Evolutionary conservation across 1,140 invertebrate species (phyloP), one percentile per base, ranked within the genome.

Genomic region (Pomacea maculata): DNA sequence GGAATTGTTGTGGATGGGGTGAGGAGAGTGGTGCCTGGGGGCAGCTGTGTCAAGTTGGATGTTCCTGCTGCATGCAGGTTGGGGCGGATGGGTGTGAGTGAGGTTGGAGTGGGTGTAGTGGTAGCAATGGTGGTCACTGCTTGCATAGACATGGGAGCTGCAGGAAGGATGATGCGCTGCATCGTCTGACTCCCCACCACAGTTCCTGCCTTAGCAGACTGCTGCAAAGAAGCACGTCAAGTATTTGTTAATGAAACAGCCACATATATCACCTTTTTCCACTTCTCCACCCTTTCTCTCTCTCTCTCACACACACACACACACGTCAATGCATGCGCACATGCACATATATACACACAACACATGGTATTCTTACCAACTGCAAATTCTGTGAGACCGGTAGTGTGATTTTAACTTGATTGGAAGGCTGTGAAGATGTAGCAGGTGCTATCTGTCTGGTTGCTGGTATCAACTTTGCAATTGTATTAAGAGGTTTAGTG

Each of bases 11-110:
- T 89, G 84, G 91, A 91, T 4, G 93, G 89, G 2, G 93, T 93
- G 65, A 94, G 84, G 54, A 94, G 92, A 0, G 93, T 84, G 29
- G 89, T 92, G 67, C 87, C 86, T 25, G 86, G 90, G 2, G 93
- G 91, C 61, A 93, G 85, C 80, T 92, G 92, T 83, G 90, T 91
- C 19, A 94, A 83, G 55, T 92, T 91, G 61, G 54, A 90, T 54
- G 75, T 91, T 88, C 70, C 85, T 86, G 80, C 91, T 87, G 67
- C 87, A 89, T 64, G 92, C 86, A 76, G 72, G 64, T 75, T 78
- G 72, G 87, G 85, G 64, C 87, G 80, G 70, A 89, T 88, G 67
- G 87, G 85, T 10, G 88, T 78, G 14, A 88, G 55, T 45, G 80
- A 82, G 11, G 82, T 79, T 15, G 78, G 75, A 54, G 82, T 81